Base-by-base conservation (phyloP, 2,113 vertebrate species). In the Trinectes maculatus region DNA sequence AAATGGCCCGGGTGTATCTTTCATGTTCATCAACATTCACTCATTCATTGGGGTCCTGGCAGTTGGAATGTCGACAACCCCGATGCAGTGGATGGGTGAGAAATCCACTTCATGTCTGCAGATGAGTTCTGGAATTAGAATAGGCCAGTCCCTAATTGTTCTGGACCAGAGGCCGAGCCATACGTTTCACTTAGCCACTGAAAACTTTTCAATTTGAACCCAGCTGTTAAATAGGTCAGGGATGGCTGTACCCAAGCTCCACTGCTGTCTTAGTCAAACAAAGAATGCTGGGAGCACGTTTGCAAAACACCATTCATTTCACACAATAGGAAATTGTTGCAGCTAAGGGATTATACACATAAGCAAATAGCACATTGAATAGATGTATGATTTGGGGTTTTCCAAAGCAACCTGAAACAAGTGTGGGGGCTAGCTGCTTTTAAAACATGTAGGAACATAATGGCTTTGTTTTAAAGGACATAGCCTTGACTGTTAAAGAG, bases 11-110 rank as follows among this genome's bases (percentile, higher is more conserved):
- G 74, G 68, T 86, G 26, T 57, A 88, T 86, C 80, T 81, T 92
- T 89, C 91, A 56, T 92, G 86, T 94, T 94, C 91, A 95, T 94
- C 92, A 94, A 89, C 93, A 93, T 87, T 49, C 76, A 93, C 91
- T 87, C 90, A 91, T 91, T 93, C 90, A 93, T 94, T 83, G 92
- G 88, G 83, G 66, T 76, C 43, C 83, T 92, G 92, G 91, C 90
- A 94, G 94, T 86, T 93, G 86, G 92, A 93, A 94, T 92, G 91
- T 86, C 71, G 70, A 82, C 81, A 52, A 70, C 87, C 83, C 79
- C 34, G 28, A 61, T 52, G 81, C 82, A 63, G 94, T 93, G 88
- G 89, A 94, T 93, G 87, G 74, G 62, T 60, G 71, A 62, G 65
- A 76, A 76, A 90, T 85, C 83, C 85, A 89, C 87, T 92, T 91